Base-by-base conservation (phyloP, 2,888 invertebrate genomes). In the Apantesis nais region DNA sequence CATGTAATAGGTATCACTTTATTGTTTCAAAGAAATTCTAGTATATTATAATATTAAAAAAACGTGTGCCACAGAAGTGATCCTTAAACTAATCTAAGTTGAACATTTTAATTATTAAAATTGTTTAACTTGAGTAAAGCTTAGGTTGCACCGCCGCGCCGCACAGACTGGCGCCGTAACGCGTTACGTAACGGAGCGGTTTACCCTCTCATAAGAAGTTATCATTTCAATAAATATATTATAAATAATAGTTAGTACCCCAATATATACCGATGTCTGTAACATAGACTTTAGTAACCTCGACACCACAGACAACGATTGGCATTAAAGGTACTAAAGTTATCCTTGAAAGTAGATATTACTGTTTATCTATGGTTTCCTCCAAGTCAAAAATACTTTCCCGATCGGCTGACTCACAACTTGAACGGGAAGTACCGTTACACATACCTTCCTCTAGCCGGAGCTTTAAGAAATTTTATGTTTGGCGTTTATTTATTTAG, bases 391-490 rank as follows among this genome's bases (percentile, higher is more conserved):
- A 58, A 58, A 67, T 60, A 58, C 25, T 58, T 29, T 58, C 29
- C 58, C 58, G 58, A 68, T 64, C 41, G 37, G 39, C 55, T 63
- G 68, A 62, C 25, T 63, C 41, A 41, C 9, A 63, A 41, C 19
- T 41, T 62, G 62, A 39, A 39, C 41, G 63, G 41, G 41, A 29
- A 41, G 29, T 44, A 58, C 29, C 58, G 58, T 58, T 55, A 25
- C 11, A 29, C 41, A 63, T 16, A 63, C 29, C 25, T 41, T 63
- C 62, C 34, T 62, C 29, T 44, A 29, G 63, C 44, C 19, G 19
- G 16, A 19, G 39, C 29, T 44, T 41, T 16, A 25, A 41, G 25
- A 62, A 8, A 37, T 62, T 39, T 62, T 39, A 14, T 39, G 37
- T 62, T 16, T 62, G 37, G 22, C 61, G 37, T 34, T n/a, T 37